Evolutionary conservation across 2,113 vertebrate genomes (phyloP).

Genomic region (Balaeniceps rex): DNA sequence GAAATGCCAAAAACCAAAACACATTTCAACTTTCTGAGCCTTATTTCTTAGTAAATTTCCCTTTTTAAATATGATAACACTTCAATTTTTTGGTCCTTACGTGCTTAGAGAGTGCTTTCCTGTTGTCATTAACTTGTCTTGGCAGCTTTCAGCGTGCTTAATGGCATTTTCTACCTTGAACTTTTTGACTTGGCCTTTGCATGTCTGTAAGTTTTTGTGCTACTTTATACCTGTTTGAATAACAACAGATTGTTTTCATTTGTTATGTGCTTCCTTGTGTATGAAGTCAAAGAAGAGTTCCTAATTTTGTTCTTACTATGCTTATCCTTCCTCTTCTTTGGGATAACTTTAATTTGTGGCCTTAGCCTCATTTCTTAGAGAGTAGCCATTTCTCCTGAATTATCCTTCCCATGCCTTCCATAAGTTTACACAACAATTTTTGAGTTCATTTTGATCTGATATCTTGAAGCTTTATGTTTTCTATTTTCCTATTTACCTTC

Average conservation of each 20-base stretch:
- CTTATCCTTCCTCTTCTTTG: neutral
- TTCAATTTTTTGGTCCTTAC: neutral
- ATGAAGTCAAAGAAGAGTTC: neutral
- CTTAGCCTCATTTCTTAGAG: neutral
- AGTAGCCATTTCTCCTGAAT: neutral
- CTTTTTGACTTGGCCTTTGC: neutral
- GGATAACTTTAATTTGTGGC: neutral
- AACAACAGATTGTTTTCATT: neutral
- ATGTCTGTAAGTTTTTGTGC: neutral
- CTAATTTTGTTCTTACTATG: neutral
- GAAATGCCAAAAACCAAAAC: neutral
- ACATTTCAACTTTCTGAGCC: neutral
- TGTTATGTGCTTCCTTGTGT: neutral
- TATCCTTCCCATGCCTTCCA: neutral
- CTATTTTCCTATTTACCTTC: neutral
- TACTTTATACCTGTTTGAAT: neutral
- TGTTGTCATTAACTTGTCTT: neutral
- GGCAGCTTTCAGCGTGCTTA: neutral
- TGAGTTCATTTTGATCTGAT: neutral
- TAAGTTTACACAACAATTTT: neutral
- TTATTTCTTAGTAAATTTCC: neutral
- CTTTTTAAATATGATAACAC: neutral
- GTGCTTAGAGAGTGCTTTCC: neutral
- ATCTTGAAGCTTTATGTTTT: neutral
- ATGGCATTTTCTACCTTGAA: neutral